phyloP scores from a whole-genome alignment of 2,797 vertebrate genomes.

The Silurus lanzhouensis region DNA sequence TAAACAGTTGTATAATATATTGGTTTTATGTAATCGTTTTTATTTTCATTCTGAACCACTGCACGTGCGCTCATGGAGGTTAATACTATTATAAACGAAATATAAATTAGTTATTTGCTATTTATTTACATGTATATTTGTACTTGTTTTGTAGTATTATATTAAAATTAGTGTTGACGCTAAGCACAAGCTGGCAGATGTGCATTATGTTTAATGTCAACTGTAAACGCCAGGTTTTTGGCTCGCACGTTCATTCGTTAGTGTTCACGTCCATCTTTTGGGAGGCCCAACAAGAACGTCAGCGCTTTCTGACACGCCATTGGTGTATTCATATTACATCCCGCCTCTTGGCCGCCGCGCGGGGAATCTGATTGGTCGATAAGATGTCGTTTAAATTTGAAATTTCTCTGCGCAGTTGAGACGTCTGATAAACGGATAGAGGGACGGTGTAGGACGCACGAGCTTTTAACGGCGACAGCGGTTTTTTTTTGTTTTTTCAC shows the following conservation, averaged over 20 bases:
- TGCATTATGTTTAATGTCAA: neutral
- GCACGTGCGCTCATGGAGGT: neutral
- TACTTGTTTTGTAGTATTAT: neutral
- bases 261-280: slow-evolving; percentile 28
- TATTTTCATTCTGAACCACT: neutral
- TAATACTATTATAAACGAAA: neutral
- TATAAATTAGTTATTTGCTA: neutral
- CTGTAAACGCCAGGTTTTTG: neutral
- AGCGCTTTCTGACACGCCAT: slow-evolving; percentile 53
- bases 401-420: slow-evolving; percentile 40
- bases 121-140: neutral
- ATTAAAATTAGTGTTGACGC: neutral
- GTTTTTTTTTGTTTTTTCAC: neutral
- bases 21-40: too few species aligned
- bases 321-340: slow-evolving; percentile 63
- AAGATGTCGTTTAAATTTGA: slow-evolving; percentile 72
- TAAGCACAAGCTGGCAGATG: neutral
- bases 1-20: too few species aligned
- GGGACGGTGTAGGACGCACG: neutral
- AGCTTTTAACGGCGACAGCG: neutral
- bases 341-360: slow-evolving; percentile 47
- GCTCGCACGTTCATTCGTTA: neutral
- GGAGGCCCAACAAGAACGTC: neutral
- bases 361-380: slow-evolving; percentile 67
- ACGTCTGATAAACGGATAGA: neutral